Conservation (phyloP, 1,140 invertebrate species). For the Pseudobourletiella spinata region DNA sequence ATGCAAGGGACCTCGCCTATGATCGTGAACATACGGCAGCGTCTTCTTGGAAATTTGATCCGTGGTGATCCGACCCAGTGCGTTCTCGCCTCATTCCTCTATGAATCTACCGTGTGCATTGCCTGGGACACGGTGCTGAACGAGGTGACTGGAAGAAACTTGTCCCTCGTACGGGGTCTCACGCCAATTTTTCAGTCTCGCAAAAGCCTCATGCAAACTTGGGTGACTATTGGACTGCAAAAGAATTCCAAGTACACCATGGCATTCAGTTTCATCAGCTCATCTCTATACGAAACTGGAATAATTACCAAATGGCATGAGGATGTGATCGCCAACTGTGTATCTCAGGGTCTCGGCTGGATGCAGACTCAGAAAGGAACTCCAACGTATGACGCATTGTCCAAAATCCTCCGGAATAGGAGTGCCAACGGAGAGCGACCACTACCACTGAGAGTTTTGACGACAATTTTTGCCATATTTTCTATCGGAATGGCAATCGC, state of each 20-base stretch:
- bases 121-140: slow-evolving; percentile 12
- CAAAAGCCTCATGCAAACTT: background rate
- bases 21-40: slow-evolving; percentile 9
- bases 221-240: slow-evolving; percentile 10
- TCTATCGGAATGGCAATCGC: too few relatives aligned
- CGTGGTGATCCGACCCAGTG: slow-evolving; percentile 5
- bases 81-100: slow-evolving; percentile 1
- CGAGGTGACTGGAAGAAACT: slow-evolving; percentile 1
- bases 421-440: too few relatives aligned
- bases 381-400: too few relatives aligned
- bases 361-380: too few relatives aligned
- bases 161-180: background rate
- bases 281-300: slow-evolving; percentile 3
- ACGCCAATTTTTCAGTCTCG: background rate
- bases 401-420: too few relatives aligned
- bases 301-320: background rate
- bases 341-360: too few relatives aligned
- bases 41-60: background rate
- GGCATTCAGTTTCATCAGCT: background rate
- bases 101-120: slow-evolving; percentile 11
- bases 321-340: too few relatives aligned
- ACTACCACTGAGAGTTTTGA: too few relatives aligned
- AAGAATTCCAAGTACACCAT: slow-evolving; percentile 8
- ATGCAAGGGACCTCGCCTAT: background rate
- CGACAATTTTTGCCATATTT: too few relatives aligned